Conservation (phyloP, 2,888 invertebrate species). For the Matsumyia berberina region DNA sequence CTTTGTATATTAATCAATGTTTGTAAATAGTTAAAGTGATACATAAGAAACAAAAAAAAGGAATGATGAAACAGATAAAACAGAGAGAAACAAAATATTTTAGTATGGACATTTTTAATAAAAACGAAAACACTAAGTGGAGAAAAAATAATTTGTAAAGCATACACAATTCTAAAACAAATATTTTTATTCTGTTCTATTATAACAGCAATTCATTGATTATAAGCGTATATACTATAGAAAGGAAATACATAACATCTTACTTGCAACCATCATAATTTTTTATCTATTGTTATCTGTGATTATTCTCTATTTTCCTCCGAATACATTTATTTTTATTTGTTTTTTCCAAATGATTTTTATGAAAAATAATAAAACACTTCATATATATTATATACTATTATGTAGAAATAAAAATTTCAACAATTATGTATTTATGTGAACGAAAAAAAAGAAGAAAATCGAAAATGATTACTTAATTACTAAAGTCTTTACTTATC, state of each 20-base stretch:
- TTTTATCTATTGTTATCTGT: conserved; percentile 66
- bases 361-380: conserved; percentile 54
- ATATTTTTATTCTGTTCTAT: not conserved
- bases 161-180: conserved; percentile 1
- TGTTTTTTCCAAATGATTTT: conserved; percentile 31
- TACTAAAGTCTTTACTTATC: conserved; percentile 70
- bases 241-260: conserved; percentile 16
- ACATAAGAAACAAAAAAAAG: conserved; percentile 39
- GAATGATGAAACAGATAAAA: conserved; percentile 26
- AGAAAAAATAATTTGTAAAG: too few species aligned
- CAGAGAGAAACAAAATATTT: conserved; percentile 62
- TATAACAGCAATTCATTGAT: conserved; percentile 4
- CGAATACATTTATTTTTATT: conserved; percentile 73
- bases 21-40: conserved; percentile 72
- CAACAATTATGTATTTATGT: conserved; percentile 69
- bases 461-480: conserved; percentile 64
- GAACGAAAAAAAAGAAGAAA: conserved; percentile 34
- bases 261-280: conserved; percentile 41
- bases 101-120: conserved; percentile 74
- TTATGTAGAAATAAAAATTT: conserved; percentile 61
- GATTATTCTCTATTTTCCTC: conserved; percentile 70
- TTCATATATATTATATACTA: conserved; percentile 32
- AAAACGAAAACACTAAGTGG: conserved; percentile 20
- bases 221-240: not conserved
- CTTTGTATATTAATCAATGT: conserved; percentile 73